Evolutionary conservation across 2,888 invertebrate species (phyloP), one percentile per base, ranked within the genome.

Genomic region (Homarus gammarus): DNA sequence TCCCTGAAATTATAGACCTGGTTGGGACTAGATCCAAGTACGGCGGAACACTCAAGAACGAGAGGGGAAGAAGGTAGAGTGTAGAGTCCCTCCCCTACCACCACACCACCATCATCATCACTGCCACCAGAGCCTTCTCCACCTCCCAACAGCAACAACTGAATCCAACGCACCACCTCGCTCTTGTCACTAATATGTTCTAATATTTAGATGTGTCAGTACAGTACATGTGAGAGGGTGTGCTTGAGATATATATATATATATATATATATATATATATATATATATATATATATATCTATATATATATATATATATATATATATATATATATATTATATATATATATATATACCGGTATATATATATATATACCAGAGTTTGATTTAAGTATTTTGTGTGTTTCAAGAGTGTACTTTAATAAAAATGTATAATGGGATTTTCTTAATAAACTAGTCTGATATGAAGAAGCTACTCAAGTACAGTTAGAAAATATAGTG

Each of bases 1-100:
- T 99, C 96, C 99, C 99, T 95, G 99, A 99, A 97, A 99, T 99
- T 96, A 99, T 99, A 96, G 99, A 99, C 96, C 98, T 99, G 96
- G 98, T 99, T 96, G 99, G 99, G 95, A 98, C 98, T 96, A 97
- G 99, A 96, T 98, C 99, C 96, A 99, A 99, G 96, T 99, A 99
- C 96, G 99, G 99, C 95, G 99, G 99, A 95, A 98, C 99, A 95
- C 98, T 98, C 97, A 99, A 99, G 97, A 99, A 99, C 96, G 99
- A 99, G 96, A 97, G 98, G 96, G 99, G 99, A 96, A 97, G 99
- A 97, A 99, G 99, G 99, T 99, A 97, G 93, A 93, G 92, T 90
- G 83, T 88, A 88, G 88, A 88, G 75, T 64, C 84, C 83, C 88
- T 83, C 88, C 88, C 73, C 84, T 84, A 87, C 72, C 61, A 73